Conservation (phyloP, 2,113 vertebrate genomes). For the Lagenorhynchus albirostris region DNA sequence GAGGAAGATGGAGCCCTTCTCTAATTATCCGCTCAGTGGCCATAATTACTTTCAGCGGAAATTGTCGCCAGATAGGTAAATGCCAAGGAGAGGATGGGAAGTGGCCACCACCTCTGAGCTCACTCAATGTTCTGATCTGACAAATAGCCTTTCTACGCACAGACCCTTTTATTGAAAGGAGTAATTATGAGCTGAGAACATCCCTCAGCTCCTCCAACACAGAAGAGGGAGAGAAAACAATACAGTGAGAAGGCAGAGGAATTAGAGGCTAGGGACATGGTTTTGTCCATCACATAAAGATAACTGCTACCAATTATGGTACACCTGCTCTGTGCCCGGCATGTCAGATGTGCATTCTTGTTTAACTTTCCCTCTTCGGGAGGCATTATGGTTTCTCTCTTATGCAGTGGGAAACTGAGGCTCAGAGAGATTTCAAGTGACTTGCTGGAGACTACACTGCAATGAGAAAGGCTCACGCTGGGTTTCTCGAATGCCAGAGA, state of each 20-base stretch:
- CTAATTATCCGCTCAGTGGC: conserved; percentile 48
- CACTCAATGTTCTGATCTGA: conserved; percentile 24
- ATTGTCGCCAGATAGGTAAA: conserved; percentile 47
- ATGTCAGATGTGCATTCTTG: rapidly evolving
- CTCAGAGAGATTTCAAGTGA: neutral
- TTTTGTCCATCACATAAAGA: conserved; percentile 88
- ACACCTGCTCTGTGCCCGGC: neutral
- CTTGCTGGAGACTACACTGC: neutral
- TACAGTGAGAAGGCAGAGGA: conserved; percentile 73
- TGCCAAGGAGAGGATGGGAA: conserved; percentile 39
- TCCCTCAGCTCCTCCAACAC: conserved; percentile 58
- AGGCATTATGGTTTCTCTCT: rapidly evolving
- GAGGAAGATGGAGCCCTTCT: conserved; percentile 39
- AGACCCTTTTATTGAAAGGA: conserved; percentile 5
- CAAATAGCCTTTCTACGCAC: neutral
- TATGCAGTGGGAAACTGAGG: neutral
- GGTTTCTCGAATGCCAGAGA: neutral
- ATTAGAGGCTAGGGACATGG: conserved; percentile 85
- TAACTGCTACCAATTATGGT: conserved; percentile 57
- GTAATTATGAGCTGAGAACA: conserved; percentile 60
- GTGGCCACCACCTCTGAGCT: neutral
- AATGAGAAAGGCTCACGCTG: rapidly evolving
- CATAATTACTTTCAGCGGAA: conserved; percentile 54
- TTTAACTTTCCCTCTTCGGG: neutral
- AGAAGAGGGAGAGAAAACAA: conserved; percentile 63